Base-by-base conservation (phyloP, 2,113 vertebrate species). In the Panurus biarmicus region DNA sequence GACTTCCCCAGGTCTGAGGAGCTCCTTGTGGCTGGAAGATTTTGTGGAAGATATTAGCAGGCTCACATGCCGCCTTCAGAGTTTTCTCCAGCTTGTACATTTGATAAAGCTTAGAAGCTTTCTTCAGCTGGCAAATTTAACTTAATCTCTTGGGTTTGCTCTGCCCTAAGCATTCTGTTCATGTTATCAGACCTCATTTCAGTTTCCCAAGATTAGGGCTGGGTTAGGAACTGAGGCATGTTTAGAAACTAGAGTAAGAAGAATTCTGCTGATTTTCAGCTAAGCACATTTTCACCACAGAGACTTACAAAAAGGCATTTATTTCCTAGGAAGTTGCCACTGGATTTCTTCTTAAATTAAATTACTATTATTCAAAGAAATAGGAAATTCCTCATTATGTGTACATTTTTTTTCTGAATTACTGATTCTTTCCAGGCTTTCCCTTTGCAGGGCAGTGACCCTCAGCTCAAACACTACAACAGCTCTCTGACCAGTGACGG, bases 281-380 rank as follows among this genome's bases (percentile, higher is more conserved):
- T 91, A 93, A 93, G 75, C 45, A 71, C 60, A 74, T 87, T 97
- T 85, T 72, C 75, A 85, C 75, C 60, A 17, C 64, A 51, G 64
- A 54, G 71, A 76, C 83, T 95, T 95, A 78, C 69, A 90, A 81
- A 90, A 94, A 74, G 45, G 40, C 64, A 80, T 77, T 88, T 86
- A 94, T 90, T 92, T 92, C 72, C 86, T 83, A 69, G 57, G 78
- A 93, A 90, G 62, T 60, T 92, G 76, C 74, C 33, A 3, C 48
- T 94, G 79, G 85, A 88, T 91, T 96, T 95, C 79, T 78, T 84
- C 89, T 76, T 78, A 93, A 94, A 96, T 95, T 86, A 64, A 94
- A 91, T 95, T 91, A 78, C 48, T 70, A 2, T 14, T 31, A 86
- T 67, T 77, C 85, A 84, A 92, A 89, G 72, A 74, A 91, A 84